These are phyloP conservation scores for Actinostola sp. DNA, from an alignment of 92 coral and sea anemone species.

Conservation along the genomic window DNA sequence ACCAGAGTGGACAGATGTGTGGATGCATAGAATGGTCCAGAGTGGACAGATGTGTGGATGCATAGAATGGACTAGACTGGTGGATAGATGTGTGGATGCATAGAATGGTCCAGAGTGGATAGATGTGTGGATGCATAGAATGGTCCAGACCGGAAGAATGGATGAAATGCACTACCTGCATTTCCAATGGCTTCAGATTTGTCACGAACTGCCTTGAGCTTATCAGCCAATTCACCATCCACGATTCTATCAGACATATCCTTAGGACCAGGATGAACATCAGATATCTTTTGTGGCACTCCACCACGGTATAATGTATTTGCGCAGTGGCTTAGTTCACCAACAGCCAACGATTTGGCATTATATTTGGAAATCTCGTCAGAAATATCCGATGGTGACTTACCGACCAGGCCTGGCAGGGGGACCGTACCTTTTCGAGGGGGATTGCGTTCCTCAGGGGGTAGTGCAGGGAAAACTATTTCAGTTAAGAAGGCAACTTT, in stretches of 20 bases:
- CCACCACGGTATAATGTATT: constrained; percentile 82
- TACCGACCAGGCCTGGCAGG: constrained; percentile 84
- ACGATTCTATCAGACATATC: constrained; percentile 10
- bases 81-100: too few species aligned
- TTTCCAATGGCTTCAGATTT: constrained; percentile 18
- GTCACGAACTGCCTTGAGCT: constrained; percentile 35
- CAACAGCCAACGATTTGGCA: constrained; percentile 92
- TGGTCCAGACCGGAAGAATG: neutral
- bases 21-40: too few species aligned
- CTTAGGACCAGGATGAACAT: constrained; percentile 51
- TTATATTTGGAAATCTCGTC: constrained; percentile 89
- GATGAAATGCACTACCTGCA: constrained; percentile 11
- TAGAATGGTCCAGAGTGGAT: too few species aligned
- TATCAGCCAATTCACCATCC: constrained; percentile 31
- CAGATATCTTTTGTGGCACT: constrained; percentile 79
- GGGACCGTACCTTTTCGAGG: constrained; percentile 85
- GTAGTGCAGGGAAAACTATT: constrained; percentile 71
- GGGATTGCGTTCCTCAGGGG: constrained; percentile 38
- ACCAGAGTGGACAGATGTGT: too few species aligned
- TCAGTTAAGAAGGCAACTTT: constrained; percentile 86
- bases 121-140: too few species aligned
- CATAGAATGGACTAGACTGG: too few species aligned
- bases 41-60: too few species aligned
- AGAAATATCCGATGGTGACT: constrained; percentile 79
- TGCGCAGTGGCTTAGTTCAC: constrained; percentile 80